Evolutionary conservation across 2,888 invertebrate species (phyloP), one percentile per base, ranked within the genome.

Genomic region (Ditylenchus weischeri): DNA sequence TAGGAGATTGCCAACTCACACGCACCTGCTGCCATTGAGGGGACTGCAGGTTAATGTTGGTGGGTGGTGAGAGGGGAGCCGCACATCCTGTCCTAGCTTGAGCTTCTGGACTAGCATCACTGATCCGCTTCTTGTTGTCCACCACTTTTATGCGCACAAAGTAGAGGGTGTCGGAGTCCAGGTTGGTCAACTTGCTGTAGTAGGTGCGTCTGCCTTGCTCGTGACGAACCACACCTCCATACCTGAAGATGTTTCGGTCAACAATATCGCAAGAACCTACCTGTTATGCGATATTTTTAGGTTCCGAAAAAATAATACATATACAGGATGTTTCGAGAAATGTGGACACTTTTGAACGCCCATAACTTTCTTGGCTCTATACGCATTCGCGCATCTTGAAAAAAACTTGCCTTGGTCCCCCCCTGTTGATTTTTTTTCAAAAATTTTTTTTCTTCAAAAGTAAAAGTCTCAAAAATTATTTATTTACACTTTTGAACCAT

Each of bases 81-180:
- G 79, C 78, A 66, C 83, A 83, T 59, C 81, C 83, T 18, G 83
- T 83, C 38, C 83, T 69, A 6, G 74, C 82, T 64, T 82, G 79
- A 11, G 81, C 81, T 74, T 83, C 80, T 18, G 81, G 83, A 54
- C 80, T 81, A n/a, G 82, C 77, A 0, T 74, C 75, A 21, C 78
- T 75, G 43, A 79, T 74, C 6, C 78, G 71, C 63, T 77, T 73
- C 49, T 75, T 73, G 43, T 77, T 71, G 72, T 83, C 83, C 47
- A 83, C 80, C 43, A 81, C 81, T 66, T 74, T 82, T 65, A 85
- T 85, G 79, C 84, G 81, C 18, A 86, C 82, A 64, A 83, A 80
- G 73, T 85, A 86, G 60, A 82, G 82, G 3, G 84, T 85, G 73
- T 84, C 83, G 7, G 85, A 80, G 57, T 83, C 80, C 36, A 86